Base-by-base conservation (phyloP, 1,140 invertebrate genomes). In the Dolichoris vasculosae region DNA sequence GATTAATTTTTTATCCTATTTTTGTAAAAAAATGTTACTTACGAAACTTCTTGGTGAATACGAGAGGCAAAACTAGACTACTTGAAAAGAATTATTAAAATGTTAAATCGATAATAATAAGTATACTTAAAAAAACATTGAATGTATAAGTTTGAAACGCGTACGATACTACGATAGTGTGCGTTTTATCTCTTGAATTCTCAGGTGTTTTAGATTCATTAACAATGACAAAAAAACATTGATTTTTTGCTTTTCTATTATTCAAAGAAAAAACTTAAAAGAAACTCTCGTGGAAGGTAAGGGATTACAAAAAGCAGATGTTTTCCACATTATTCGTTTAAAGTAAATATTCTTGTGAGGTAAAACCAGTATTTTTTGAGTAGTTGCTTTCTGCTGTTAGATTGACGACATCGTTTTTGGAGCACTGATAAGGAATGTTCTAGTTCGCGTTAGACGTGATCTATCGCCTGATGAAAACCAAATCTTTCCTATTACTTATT, bases 401-500 rank as follows among this genome's bases (percentile, higher is more conserved):
- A 51, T 82, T 40, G 81, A 82, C 30, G 82, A 83, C 82, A 48
- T 75, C 55, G 82, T 63, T 83, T 83, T 83, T 35, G 71, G 73
- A 83, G 55, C 82, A 83, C 30, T 77, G 82, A 83, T 83, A 83
- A 83, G n/a, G 23, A 46, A 20, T 77, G 82, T n/a, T 76, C 82
- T 83, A 83, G 75, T 77, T 83, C 43, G 38, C 69, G 38, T 43
- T 46, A 55, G 55, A 48, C 59, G 43, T 46, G 82, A 83, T 83
- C 82, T 75, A 75, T 30, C 40, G 55, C 20, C 20, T 51, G 82
- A 83, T 83, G 78, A 77, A 83, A 83, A 17, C 26, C 59, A 13
- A 63, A 15, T 43, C 46, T 83, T 83, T 77, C 23, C n/a, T 40
- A 48, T 4, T 43, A 32, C 55, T 51, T 67, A 73, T 82, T 82